Base-by-base conservation (phyloP, 1,140 invertebrate genomes). In the Heterodera carotae region DNA sequence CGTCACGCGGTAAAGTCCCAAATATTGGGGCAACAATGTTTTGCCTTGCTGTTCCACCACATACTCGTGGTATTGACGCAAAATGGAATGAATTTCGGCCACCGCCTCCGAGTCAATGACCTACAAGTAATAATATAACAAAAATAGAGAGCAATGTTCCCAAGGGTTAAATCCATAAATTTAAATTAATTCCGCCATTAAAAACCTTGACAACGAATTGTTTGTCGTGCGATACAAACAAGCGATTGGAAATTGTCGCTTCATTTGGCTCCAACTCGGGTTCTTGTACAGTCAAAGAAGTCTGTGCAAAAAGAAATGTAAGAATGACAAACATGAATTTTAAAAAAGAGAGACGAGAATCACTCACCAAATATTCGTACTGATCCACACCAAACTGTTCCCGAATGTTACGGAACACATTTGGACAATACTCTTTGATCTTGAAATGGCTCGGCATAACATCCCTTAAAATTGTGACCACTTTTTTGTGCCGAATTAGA, bases 381-480 rank as follows among this genome's bases (percentile, higher is more conserved):
- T 98, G 96, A 89, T 97, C 94, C 81, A 99, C 94, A 68, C 94
- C 93, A 90, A 99, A 99, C 81, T 96, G 91, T 90, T 99, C 96
- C 64, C 97, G 90, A 62, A 99, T 91, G 91, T 98, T 98, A 81
- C 96, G 92, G 90, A 99, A 99, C 77, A 99, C 97, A 83, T 98
- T 91, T 15, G 97, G 97, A 89, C 97, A 99, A 88, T 99, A 99
- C 89, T 99, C 97, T 90, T 99, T 99, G 64, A 99, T 93, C 91
- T 99, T 99, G 89, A 98, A 99, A 90, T 98, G 95, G 86, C 94
- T 97, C 78, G 97, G 96, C 94, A 99, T 96, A 88, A 95, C 97
- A 89, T 98, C 96, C 89, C 95, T 98, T n/a, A n/a, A 86, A 79
- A 34, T 25, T 29, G 22, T n/a, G n/a, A n/a, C n/a, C n/a, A n/a